Evolutionary conservation across 2,888 invertebrate genomes (phyloP), one percentile per base, ranked within the genome.

Genomic region (Prosapia bicincta): DNA sequence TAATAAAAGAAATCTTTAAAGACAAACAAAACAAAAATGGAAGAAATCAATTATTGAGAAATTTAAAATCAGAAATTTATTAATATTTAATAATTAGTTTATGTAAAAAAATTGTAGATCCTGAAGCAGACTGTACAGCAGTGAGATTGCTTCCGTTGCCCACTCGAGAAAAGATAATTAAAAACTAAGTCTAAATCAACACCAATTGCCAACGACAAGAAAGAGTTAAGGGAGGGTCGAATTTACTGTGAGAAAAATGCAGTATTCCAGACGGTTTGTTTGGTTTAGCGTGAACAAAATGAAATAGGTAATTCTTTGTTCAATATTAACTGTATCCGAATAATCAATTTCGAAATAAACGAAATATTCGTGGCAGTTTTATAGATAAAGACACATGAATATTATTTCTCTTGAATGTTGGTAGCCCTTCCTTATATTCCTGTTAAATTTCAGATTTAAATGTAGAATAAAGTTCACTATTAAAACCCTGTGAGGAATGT

Each of bases 101-200:
- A 20, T 20, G 3, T 5, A 54, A 54, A 1, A 20, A 54, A 54
- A 20, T 20, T 10, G 13, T 5, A 30, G 3, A 30, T n/a, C 15
- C 20, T n/a, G 38, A 38, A 26, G 15, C 24, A 70, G 70, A 70
- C 25, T 7, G 70, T 9, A 32, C 9, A 0, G 70, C 3, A 70
- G 54, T 38, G 38, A 54, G 54, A 54, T 54, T 54, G 54, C 20
- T 9, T 65, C 65, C 32, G 74, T 65, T 74, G 74, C 43, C 74
- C 69, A 74, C 69, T 69, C 66, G 54, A 26, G 26, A 24, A 54
- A 54, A 24, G 74, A 69, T 74, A 69, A 74, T 74, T 74, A 74
- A 74, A 74, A 74, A 69, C 74, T 43, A 69, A 74, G 69, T 43
- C 74, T 65, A 69, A 65, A 30, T 69, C 69, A 74, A 74, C 74